Evolutionary conservation across 2,888 invertebrate genomes (phyloP), one percentile per base, ranked within the genome.

Genomic region (Neoitamus cyanurus): DNA sequence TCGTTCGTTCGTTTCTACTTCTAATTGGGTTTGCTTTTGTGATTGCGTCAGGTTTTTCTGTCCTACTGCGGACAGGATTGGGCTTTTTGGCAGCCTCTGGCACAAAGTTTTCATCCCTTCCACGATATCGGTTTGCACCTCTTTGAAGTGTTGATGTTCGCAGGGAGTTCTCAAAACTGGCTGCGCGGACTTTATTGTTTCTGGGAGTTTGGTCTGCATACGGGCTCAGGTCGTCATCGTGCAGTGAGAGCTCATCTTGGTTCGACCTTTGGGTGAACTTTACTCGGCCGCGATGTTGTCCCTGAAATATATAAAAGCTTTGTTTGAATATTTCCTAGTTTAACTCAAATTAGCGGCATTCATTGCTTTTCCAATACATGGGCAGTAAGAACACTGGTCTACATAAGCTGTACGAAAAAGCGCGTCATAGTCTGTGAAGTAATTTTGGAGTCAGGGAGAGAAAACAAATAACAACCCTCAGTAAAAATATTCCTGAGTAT

Each of bases 261-360:
- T 30, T 42, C 68, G 82, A 36, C 31, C 42, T 46, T 36, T 46
- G 11, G 36, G 78, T 83, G 42, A 86, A 88, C 84, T 85, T 86
- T 36, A 86, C 86, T 48, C 86, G 85, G n/a, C 88, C 88, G 31
- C 88, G 86, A 83, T 84, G 85, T 84, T 88, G 88, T 84, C 87
- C 87, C 88, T 88, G 42, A 0, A 87, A 87, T 20, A 30, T 5
- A 70, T 9, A 72, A 34, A 34, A 34, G 3, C 3, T 5, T 34
- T 34, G 34, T 5, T 34, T 3, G 6, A 5, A 34, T 34, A 34
- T 34, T n/a, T n/a, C n/a, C n/a, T n/a, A n/a, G n/a, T n/a, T n/a
- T n/a, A n/a, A n/a, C n/a, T n/a, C n/a, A n/a, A n/a, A n/a, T n/a
- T n/a, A n/a, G n/a, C n/a, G n/a, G n/a, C n/a, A n/a, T n/a, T n/a